Base-by-base conservation (phyloP, 1,140 invertebrate genomes). In the Anastatus disparis region DNA sequence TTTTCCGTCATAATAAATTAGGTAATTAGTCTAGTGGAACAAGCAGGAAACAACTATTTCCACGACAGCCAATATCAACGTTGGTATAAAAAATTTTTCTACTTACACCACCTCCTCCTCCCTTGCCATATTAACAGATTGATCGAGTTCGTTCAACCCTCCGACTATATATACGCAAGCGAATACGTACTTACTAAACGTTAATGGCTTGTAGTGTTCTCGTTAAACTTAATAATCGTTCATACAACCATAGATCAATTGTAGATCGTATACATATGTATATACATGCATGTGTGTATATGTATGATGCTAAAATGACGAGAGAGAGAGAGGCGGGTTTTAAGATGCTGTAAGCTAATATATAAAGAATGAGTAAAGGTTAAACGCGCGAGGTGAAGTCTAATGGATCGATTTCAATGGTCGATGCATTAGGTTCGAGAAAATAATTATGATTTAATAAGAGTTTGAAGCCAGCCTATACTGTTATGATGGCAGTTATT, bases 251-350 rank as follows among this genome's bases (percentile, higher is more conserved):
- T 68, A 63, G 61, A 72, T 74, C 67, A 72, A 38, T 59, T 42
- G 44, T 13, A 29, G 38, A 58, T 68, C 42, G 44, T 15, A 40
- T 29, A n/a, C n/a, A n/a, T n/a, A n/a, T n/a, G n/a, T n/a, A n/a
- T n/a, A n/a, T n/a, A n/a, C n/a, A n/a, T n/a, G n/a, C n/a, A n/a
- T n/a, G n/a, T n/a, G n/a, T n/a, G n/a, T n/a, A n/a, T n/a, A n/a
- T n/a, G n/a, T n/a, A n/a, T n/a, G n/a, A n/a, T n/a, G n/a, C n/a
- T 42, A 61, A 53, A 75, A 79, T 56, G 78, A 81, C 24, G 76
- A 80, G n/a, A 10, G 31, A 35, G 31, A 4, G 35, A 42, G 3
- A 2, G 35, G 35, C 15, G 1, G 20, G 3, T 12, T 24, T 20
- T 15, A 8, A 27, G 50, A 13, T 29, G 1, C 8, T n/a, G n/a